Conservation (phyloP, 2,888 invertebrate genomes). For the Troilus luridus region DNA sequence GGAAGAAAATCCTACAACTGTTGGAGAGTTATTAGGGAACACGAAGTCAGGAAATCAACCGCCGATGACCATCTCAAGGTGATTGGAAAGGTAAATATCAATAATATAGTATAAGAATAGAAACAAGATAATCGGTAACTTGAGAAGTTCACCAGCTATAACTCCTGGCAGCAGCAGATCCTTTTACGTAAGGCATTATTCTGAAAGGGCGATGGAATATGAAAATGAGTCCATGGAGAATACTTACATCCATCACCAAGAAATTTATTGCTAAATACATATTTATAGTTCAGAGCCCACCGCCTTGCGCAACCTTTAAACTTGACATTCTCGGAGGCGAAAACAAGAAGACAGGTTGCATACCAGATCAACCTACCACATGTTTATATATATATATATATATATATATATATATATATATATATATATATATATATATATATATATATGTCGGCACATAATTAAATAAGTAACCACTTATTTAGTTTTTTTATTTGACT, state of each 20-base stretch:
- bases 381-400: no score
- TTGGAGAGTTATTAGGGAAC: no score
- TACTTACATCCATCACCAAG: conserved; percentile 11
- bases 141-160: background rate
- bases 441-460: no score
- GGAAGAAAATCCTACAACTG: no score
- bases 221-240: background rate
- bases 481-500: no score
- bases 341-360: background rate
- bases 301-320: background rate
- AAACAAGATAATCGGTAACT: background rate
- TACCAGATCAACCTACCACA: background rate
- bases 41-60: no score
- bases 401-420: no score
- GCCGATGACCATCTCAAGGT: no score
- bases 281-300: conserved; percentile 1
- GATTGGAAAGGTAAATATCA: background rate
- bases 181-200: conserved; percentile 3
- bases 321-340: background rate
- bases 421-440: no score
- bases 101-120: background rate
- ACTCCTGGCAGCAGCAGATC: background rate
- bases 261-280: conserved; percentile 30
- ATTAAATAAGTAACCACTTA: no score
- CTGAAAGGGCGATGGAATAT: background rate